Evolutionary conservation across 2,888 invertebrate genomes (phyloP).

Genomic region (Harmothoe impar): DNA sequence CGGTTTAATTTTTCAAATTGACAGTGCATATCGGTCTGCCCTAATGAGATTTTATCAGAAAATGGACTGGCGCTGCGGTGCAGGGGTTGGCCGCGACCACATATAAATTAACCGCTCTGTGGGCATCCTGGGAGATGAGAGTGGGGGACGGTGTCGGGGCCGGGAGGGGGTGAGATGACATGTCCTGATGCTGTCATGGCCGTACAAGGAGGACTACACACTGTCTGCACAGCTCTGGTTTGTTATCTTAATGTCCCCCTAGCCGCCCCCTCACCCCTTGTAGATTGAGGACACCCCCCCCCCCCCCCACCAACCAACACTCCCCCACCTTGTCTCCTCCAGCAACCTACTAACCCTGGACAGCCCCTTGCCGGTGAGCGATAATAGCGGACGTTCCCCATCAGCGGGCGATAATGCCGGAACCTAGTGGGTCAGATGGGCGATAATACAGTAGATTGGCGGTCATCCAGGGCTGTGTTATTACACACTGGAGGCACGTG

Average conservation of each 20-base stretch:
- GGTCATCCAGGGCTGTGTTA: neutral
- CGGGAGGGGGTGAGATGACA: neutral
- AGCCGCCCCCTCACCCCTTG: neutral
- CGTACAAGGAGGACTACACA: neutral
- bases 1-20: constrained; percentile 63
- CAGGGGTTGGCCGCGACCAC: neutral
- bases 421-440: constrained; percentile 6
- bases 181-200: neutral
- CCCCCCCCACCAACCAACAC: neutral
- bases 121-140: neutral
- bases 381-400: constrained; percentile 49
- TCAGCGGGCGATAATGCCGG: constrained; percentile 58
- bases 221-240: neutral
- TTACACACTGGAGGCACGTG: constrained; percentile 59
- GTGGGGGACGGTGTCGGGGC: neutral
- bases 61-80: constrained; percentile 52
- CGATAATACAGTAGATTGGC: constrained; percentile 43
- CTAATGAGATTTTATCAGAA: constrained; percentile 60
- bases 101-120: constrained; percentile 34
- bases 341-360: neutral
- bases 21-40: constrained; percentile 47
- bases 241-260: constrained; percentile 50
- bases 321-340: neutral
- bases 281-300: constrained; percentile 16
- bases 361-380: constrained; percentile 29